Evolutionary conservation across 2,113 vertebrate genomes (phyloP).

Genomic region (Oreotrochilus melanogaster): DNA sequence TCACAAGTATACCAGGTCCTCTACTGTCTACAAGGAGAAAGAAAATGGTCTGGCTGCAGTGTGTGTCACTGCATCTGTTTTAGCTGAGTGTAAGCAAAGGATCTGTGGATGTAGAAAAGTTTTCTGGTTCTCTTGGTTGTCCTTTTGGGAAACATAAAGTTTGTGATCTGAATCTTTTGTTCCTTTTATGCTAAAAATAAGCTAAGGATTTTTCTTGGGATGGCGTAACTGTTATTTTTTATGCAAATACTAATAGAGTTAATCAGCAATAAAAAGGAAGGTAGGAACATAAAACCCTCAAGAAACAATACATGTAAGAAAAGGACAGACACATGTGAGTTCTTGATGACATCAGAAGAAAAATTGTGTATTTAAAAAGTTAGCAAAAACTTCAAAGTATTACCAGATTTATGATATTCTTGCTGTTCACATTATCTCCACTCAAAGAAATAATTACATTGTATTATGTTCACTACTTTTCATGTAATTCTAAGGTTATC

Average conservation of each 20-base stretch:
- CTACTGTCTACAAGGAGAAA: too few species aligned
- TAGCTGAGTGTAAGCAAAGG: background rate
- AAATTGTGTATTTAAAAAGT: background rate
- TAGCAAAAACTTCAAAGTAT: background rate
- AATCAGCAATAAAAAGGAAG: background rate
- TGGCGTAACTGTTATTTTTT: background rate
- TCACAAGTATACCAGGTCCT: background rate
- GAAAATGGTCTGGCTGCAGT: background rate
- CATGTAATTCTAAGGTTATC: background rate
- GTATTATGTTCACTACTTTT: background rate
- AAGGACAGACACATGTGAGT: background rate
- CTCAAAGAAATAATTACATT: background rate
- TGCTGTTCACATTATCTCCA: background rate
- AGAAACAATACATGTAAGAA: background rate
- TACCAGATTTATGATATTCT: background rate
- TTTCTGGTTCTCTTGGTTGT: background rate
- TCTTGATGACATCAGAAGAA: background rate
- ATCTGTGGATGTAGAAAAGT: background rate
- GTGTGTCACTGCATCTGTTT: background rate
- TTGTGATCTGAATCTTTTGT: background rate
- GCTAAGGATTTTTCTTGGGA: background rate
- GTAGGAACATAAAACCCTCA: background rate
- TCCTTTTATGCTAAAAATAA: background rate
- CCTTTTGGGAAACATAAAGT: background rate
- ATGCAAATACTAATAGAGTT: background rate